Conservation (phyloP, 2,888 invertebrate species). For the Dryococelus australis region DNA sequence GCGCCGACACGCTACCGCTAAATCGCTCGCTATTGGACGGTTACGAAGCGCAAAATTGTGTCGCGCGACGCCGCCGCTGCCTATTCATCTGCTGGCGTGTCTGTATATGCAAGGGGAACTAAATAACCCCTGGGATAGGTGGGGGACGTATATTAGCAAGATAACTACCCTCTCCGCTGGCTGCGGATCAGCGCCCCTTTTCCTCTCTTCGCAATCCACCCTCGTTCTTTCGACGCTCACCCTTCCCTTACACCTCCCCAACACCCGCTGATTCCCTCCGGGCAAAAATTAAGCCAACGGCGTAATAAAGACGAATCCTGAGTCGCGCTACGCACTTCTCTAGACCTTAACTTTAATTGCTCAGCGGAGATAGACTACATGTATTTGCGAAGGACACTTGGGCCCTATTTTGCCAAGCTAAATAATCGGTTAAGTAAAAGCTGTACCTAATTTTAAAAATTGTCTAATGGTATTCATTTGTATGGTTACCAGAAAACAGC, state of each 20-base stretch:
- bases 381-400: too few relatives aligned
- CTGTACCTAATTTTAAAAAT: too few relatives aligned
- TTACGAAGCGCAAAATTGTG: constrained; percentile 40
- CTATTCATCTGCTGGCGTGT: constrained; percentile 38
- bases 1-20: constrained; percentile 39
- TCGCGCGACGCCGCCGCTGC: constrained; percentile 32
- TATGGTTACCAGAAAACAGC: too few relatives aligned
- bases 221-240: neutral
- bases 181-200: constrained; percentile 20
- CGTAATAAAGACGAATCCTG: constrained; percentile 3
- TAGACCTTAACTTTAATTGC: neutral
- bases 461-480: too few relatives aligned
- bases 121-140: constrained; percentile 32
- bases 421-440: too few relatives aligned
- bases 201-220: neutral
- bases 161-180: constrained; percentile 24
- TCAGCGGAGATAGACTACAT: neutral
- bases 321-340: neutral
- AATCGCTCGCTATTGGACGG: constrained; percentile 40
- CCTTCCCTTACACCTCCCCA: neutral
- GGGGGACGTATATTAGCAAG: constrained; percentile 39
- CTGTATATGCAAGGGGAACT: constrained; percentile 29
- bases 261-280: neutral
- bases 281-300: neutral
- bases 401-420: too few relatives aligned